A percentile compares a stretch with the other conserved stretches of the same genome.
These are phyloP conservation scores for Channa argus DNA, from an alignment of 2,113 vertebrate genomes.

Conservation along the genomic window DNA sequence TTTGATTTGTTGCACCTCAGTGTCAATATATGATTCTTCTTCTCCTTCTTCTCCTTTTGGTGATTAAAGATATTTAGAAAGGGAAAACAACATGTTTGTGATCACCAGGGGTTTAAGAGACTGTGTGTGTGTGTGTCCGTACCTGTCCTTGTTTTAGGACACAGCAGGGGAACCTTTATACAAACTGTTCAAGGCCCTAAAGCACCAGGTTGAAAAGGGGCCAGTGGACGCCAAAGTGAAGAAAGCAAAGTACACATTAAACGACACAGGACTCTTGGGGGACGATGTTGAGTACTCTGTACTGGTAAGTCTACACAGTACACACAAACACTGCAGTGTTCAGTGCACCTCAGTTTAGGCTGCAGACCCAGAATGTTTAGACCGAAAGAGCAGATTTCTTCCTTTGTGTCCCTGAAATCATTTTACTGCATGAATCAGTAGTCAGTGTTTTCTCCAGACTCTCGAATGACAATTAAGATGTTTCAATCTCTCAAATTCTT, in stretches of 20 bases:
- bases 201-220: conserved; percentile 97
- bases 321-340: neutral
- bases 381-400: neutral
- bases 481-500: too few relatives aligned
- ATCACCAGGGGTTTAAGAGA: neutral
- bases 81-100: too few relatives aligned
- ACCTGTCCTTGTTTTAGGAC: conserved; percentile 81
- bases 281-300: conserved; percentile 93
- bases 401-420: too few relatives aligned
- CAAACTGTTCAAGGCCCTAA: conserved; percentile 96
- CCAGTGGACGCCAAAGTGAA: conserved; percentile 94
- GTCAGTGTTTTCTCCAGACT: too few relatives aligned
- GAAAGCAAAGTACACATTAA: conserved; percentile 97
- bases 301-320: conserved; percentile 84
- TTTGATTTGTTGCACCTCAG: too few relatives aligned
- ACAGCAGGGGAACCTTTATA: conserved; percentile 94
- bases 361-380: neutral
- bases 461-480: too few relatives aligned
- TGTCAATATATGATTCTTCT: too few relatives aligned
- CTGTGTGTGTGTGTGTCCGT: neutral
- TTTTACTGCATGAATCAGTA: too few relatives aligned
- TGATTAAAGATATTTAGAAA: too few relatives aligned
- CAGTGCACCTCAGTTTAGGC: too few relatives aligned
- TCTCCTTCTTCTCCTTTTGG: too few relatives aligned
- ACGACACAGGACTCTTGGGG: conserved; percentile 95